Evolutionary conservation across 2,888 invertebrate genomes (phyloP).

Genomic region (Steinernema scapterisci): DNA sequence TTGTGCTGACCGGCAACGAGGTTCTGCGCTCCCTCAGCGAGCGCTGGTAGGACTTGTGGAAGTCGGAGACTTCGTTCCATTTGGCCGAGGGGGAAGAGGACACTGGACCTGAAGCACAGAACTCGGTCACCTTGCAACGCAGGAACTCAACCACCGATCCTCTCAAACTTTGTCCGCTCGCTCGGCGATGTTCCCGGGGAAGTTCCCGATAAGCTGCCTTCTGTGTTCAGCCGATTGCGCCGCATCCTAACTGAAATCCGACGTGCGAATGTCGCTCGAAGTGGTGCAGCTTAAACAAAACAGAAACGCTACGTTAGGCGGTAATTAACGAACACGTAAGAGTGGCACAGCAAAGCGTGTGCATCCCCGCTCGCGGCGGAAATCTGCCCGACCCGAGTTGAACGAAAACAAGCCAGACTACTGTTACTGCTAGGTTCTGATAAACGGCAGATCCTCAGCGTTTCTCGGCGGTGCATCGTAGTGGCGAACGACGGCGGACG

Average conservation of each 20-base stretch:
- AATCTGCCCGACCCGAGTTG: background rate
- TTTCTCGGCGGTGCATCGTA: background rate
- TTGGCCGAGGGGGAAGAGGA: slow-evolving; percentile 1
- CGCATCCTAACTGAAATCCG: background rate
- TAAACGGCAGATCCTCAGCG: slow-evolving; percentile 27
- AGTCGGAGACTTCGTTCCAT: slow-evolving; percentile 1
- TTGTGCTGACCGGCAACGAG: slow-evolving; percentile 39
- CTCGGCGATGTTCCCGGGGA: slow-evolving; percentile 27
- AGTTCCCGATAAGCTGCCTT: background rate
- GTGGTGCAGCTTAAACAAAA: slow-evolving; percentile 1
- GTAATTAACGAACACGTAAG: slow-evolving; percentile 17
- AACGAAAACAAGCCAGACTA: slow-evolving; percentile 24
- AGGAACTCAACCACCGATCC: background rate
- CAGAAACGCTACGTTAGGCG: background rate
- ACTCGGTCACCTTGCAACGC: background rate
- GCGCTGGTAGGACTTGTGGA: slow-evolving; percentile 31
- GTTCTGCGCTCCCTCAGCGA: slow-evolving; percentile 40
- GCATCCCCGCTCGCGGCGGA: background rate
- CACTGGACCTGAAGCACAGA: background rate
- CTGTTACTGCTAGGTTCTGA: slow-evolving; percentile 18
- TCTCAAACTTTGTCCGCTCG: background rate
- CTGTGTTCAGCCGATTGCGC: slow-evolving; percentile 20
- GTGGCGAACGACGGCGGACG: background rate
- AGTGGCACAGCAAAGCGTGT: background rate
- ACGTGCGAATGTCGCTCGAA: background rate